Percentiles rank a stretch among this genome's conserved stretches.
phyloP scores from a whole-genome alignment of 2,113 vertebrate species.

The Neogale vison region DNA sequence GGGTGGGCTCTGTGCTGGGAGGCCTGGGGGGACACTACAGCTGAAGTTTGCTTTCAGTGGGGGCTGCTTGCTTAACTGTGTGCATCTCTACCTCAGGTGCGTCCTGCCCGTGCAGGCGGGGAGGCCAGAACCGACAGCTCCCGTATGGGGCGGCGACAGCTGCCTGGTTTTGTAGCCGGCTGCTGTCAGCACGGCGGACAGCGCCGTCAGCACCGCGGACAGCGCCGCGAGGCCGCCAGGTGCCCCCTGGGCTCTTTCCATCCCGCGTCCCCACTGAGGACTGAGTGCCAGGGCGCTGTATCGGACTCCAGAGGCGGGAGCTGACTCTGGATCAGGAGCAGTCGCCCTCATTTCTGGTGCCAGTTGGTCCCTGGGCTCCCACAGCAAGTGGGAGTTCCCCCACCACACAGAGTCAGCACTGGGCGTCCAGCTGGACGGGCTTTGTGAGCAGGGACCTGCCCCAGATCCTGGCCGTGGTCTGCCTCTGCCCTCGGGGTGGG shows the following conservation, averaged over 20 bases:
- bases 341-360: fast-evolving
- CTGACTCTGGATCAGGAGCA: neutral
- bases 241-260: fast-evolving
- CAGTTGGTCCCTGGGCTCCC: neutral
- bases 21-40: neutral
- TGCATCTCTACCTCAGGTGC: neutral
- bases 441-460: neutral
- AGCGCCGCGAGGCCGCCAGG: neutral
- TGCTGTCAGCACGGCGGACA: neutral
- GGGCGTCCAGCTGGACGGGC: fast-evolving
- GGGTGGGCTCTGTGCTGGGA: neutral
- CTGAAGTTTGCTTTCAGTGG: fast-evolving
- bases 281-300: fast-evolving
- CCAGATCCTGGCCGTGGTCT: neutral
- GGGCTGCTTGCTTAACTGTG: neutral
- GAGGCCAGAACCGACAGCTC: neutral
- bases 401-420: fast-evolving
- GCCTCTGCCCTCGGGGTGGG: neutral
- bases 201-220: neutral
- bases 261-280: fast-evolving
- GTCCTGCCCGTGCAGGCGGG: neutral
- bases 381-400: neutral
- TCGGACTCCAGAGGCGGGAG: neutral
- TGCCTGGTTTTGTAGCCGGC: neutral
- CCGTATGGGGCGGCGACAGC: fast-evolving